These are phyloP conservation scores for Caenorhabditis imperialis DNA, from an alignment of 2,888 invertebrate genomes.

Conservation along the genomic window DNA sequence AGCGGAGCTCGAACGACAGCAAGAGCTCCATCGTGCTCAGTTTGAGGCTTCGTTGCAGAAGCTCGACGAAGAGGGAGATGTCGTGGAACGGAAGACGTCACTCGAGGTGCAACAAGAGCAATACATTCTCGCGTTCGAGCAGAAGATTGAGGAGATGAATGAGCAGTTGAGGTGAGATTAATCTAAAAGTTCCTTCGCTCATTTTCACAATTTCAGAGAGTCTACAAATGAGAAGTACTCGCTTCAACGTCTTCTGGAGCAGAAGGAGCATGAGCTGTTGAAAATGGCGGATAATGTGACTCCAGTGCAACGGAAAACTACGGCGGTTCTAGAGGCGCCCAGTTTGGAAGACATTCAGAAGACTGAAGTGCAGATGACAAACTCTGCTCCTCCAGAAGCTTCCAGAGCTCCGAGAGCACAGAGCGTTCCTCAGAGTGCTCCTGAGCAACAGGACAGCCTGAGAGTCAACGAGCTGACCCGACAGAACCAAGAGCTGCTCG, in stretches of 20 bases:
- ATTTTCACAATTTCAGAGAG: no score
- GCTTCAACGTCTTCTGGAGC: not conserved
- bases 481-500: conserved; percentile 1
- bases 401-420: not conserved
- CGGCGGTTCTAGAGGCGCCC: conserved; percentile 18
- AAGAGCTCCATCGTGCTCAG: conserved; percentile 24
- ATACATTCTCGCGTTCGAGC: conserved; percentile 57
- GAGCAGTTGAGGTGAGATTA: no score
- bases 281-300: conserved; percentile 19
- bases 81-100: conserved; percentile 51
- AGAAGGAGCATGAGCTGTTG: conserved; percentile 30
- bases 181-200: no score
- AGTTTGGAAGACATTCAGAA: conserved; percentile 12
- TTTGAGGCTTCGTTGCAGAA: conserved; percentile 31
- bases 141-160: conserved; percentile 41
- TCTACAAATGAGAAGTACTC: conserved; percentile 12
- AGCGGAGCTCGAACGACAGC: conserved; percentile 21
- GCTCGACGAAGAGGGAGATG: conserved; percentile 51
- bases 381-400: not conserved
- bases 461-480: conserved; percentile 1
- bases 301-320: conserved; percentile 26
- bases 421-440: conserved; percentile 6
- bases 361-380: conserved; percentile 17
- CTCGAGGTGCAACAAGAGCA: conserved; percentile 61
- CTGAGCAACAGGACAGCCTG: no score